Evolutionary conservation across 2,888 invertebrate genomes (phyloP), one percentile per base, ranked within the genome.

Genomic region (Xiphydria camelus): DNA sequence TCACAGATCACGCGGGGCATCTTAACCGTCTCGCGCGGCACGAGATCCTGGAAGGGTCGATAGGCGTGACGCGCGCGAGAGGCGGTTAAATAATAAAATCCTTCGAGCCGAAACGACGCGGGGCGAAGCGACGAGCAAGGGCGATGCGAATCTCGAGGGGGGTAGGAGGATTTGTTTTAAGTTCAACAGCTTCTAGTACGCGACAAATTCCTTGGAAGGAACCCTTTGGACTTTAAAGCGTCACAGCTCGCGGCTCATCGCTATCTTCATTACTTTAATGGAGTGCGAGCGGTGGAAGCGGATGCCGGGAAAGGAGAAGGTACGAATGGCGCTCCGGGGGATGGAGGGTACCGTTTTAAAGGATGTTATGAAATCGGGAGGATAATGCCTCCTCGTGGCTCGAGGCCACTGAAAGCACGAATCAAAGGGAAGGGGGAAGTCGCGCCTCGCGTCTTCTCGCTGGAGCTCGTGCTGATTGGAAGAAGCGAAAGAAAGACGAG

Each of bases 251-350:
- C 38, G 40, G 48, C 48, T 46, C 56, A 39, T 56, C 56, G 52
- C 47, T 66, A 66, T 70, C 73, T 73, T 73, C 73, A 73, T 73
- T 73, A 73, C 68, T 72, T 70, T 73, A 73, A 73, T 73, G 73
- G 73, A 73, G 70, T 62, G 61, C 60, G 53, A 58, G 55, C 34
- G 47, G 35, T 59, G 53, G 53, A n/a, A 49, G 49, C 41, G 38
- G 51, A 45, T 45, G 39, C 47, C 44, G 41, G 36, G 41, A 25
- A 48, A 32, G 35, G 32, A 40, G 3, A 32, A 34, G 38, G 34
- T 48, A 41, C 35, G n/a, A n/a, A n/a, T n/a, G n/a, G n/a, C n/a
- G n/a, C n/a, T n/a, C n/a, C n/a, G n/a, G n/a, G 42, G 35, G 45
- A 43, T 26, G 43, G 44, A 37, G 32, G 29, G 26, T 57, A 53